Evolutionary conservation across 1,140 invertebrate species (phyloP).

Genomic region (Aphaenogaster ashmeadi): DNA sequence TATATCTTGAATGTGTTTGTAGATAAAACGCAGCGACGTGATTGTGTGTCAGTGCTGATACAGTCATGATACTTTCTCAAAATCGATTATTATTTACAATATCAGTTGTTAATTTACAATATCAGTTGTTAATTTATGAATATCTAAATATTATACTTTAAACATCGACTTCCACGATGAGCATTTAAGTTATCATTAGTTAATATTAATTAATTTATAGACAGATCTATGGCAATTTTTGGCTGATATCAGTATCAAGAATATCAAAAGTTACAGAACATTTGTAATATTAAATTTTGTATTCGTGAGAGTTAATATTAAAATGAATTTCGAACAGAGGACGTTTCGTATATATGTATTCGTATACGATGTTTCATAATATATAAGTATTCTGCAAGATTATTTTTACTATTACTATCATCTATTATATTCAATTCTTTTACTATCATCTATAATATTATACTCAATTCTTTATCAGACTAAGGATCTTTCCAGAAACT

Average conservation of each 20-base stretch:
- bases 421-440: no score
- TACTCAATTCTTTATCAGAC: no score
- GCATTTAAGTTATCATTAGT: background rate
- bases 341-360: background rate
- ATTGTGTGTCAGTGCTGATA: background rate
- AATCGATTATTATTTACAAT: background rate
- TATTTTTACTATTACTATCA: no score
- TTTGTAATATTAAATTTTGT: background rate
- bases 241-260: conserved; percentile 20
- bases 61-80: background rate
- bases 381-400: conserved; percentile 28
- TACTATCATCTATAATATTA: no score
- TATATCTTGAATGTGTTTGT: background rate
- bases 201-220: background rate
- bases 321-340: conserved; percentile 21
- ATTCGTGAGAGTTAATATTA: background rate
- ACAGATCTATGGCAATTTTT: conserved; percentile 1
- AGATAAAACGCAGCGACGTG: background rate
- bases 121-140: background rate
- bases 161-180: background rate
- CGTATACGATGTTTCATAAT: background rate
- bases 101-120: background rate
- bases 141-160: background rate
- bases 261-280: conserved; percentile 28
- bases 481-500: background rate